Evolutionary conservation across 2,888 invertebrate genomes (phyloP).

Genomic region (Torymus tubicola): DNA sequence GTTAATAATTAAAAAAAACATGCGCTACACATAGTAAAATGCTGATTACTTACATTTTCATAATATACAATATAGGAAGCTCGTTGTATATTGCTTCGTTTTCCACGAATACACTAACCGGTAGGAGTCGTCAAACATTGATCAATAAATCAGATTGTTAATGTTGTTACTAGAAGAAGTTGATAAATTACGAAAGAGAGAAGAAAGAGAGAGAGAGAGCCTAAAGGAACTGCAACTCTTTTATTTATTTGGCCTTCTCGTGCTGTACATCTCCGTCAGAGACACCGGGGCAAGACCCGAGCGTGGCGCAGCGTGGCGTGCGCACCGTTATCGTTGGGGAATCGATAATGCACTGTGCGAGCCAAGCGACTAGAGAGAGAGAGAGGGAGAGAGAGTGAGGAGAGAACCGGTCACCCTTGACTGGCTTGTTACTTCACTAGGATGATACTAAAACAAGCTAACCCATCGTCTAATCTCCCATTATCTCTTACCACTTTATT

Average conservation of each 20-base stretch:
- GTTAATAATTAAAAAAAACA: no score
- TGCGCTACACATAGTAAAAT: no score
- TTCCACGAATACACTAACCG: not conserved
- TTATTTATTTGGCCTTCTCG: constrained; percentile 31
- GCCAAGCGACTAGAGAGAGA: no score
- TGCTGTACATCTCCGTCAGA: constrained; percentile 20
- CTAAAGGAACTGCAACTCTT: not conserved
- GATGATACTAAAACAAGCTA: not conserved
- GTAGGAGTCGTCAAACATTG: constrained; percentile 61
- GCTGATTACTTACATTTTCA: no score
- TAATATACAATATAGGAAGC: no score
- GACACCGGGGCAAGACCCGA: constrained; percentile 22
- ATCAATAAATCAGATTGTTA: constrained; percentile 65
- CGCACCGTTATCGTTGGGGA: constrained; percentile 27
- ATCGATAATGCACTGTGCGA: constrained; percentile 28
- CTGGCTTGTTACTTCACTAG: not conserved
- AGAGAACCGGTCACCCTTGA: not conserved
- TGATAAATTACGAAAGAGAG: constrained; percentile 39
- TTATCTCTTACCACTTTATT: no score
- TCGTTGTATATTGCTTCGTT: no score
- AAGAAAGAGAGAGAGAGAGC: constrained; percentile 10
- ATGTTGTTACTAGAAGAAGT: constrained; percentile 54
- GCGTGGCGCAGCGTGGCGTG: not conserved
- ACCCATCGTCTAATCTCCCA: no score
- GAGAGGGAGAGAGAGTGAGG: no score